Evolutionary conservation across 2,113 vertebrate genomes (phyloP).

Genomic region (Tamias sibiricus): DNA sequence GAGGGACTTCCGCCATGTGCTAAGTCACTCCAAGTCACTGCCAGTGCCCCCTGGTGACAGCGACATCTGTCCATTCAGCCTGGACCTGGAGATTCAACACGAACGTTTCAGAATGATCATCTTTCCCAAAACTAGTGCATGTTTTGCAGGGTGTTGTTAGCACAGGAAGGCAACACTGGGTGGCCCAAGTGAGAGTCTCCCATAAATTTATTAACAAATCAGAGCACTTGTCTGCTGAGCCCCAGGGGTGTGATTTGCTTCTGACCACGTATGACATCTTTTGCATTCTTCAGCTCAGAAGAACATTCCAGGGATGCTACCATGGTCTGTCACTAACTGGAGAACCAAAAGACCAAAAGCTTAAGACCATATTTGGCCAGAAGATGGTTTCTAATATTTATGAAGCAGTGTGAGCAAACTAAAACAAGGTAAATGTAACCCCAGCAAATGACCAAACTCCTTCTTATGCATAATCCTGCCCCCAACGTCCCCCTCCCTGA

Average conservation of each 20-base stretch:
- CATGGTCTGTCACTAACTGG: constrained; percentile 42
- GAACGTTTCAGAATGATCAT: neutral
- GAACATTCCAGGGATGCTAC: constrained; percentile 65
- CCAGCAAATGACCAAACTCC: neutral
- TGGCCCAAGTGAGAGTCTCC: neutral
- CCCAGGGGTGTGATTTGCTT: neutral
- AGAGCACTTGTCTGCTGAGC: neutral
- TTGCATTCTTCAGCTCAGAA: constrained; percentile 56
- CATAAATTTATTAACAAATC: neutral
- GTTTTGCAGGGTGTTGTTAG: neutral
- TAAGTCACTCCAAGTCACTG: neutral
- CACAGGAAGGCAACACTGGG: neutral
- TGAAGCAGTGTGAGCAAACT: constrained; percentile 56
- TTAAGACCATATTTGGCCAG: constrained; percentile 64
- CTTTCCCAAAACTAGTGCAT: neutral
- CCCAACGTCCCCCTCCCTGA: neutral
- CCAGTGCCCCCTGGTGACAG: neutral
- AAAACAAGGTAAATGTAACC: constrained; percentile 20
- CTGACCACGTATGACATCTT: neutral
- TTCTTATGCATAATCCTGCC: neutral
- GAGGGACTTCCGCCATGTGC: neutral
- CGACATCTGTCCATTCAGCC: neutral
- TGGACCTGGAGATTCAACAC: neutral
- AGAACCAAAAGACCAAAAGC: constrained; percentile 61
- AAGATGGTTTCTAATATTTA: constrained; percentile 62